Evolutionary conservation across 2,797 vertebrate genomes (phyloP), one percentile per base, ranked within the genome.

Genomic region (Coreius guichenoti): DNA sequence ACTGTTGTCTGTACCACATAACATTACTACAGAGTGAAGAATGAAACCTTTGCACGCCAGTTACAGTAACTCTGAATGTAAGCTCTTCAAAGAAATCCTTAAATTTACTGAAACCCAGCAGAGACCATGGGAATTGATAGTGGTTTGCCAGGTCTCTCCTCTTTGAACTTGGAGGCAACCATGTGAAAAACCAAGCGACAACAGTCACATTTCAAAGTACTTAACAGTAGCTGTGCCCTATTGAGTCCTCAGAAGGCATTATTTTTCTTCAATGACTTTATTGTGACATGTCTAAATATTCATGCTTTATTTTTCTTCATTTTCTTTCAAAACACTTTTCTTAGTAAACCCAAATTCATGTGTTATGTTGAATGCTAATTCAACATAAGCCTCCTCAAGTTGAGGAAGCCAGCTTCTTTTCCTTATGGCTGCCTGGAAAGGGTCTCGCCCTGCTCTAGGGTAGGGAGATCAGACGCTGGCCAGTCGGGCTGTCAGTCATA

Each of bases 151-250:
- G 87, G 91, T 26, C 54, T 93, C 88, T 92, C 92, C 91, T 89
- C 91, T 92, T 70, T 83, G 92, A 90, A 92, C 88, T 91, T 90
- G 91, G 92, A 93, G 91, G 91, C 92, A 87, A 89, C 87, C 77
- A 29, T 70, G 72, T 85, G 85, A 89, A 91, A 87, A 89, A 87
- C 88, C 89, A 90, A 90, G 73, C 61, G 49, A 70, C 84, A 91
- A 90, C 90, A 90, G 90, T 94, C 93, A 91, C 91, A 91, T 93
- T 93, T 94, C 92, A 94, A 93, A 92, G 91, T 94, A 92, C 86
- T 91, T 90, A 90, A 92, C 92, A 91, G 90, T 93, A 92, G 94
- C 95, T 95, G 95, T 96, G 95, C 95, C 94, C 91, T 93, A 77
- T 86, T 78, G 61, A 92, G 92, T 89, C 92, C 89, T 91, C 77